Conservation (phyloP, 2,888 invertebrate species). For the Heliothis peltigera region DNA sequence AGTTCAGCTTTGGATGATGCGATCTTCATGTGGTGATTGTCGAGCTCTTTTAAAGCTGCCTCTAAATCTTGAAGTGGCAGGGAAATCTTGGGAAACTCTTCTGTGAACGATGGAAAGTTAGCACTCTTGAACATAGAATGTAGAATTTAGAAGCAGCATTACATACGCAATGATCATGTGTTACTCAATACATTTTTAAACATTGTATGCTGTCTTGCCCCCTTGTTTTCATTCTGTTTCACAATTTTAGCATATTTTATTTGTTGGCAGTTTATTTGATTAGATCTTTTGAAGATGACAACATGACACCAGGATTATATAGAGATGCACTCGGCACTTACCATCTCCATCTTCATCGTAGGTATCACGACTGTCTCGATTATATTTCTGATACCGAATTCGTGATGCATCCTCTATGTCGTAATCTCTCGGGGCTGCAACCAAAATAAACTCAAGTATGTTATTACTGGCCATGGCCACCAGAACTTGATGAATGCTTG, state of each 20-base stretch:
- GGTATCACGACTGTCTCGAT: slow-evolving; percentile 60
- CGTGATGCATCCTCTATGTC: slow-evolving; percentile 74
- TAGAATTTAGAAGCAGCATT: too few relatives aligned
- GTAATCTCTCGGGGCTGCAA: slow-evolving; percentile 71
- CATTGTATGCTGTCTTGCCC: too few relatives aligned
- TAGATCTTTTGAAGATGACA: too few relatives aligned
- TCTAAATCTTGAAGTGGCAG: slow-evolving; percentile 85
- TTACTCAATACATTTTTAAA: too few relatives aligned
- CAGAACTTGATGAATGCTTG: neutral
- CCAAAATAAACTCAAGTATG: neutral
- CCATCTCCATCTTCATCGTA: slow-evolving; percentile 76
- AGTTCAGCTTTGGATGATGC: slow-evolving; percentile 71
- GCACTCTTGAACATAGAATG: too few relatives aligned
- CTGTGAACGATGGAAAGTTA: slow-evolving; percentile 62
- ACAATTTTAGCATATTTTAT: too few relatives aligned
- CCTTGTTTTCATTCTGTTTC: too few relatives aligned
- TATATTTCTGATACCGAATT: slow-evolving; percentile 68
- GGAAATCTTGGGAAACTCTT: slow-evolving; percentile 84
- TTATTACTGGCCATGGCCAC: neutral
- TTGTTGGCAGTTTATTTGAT: too few relatives aligned
- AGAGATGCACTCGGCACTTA: slow-evolving; percentile 35
- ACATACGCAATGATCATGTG: too few relatives aligned
- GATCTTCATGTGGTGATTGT: slow-evolving; percentile 79
- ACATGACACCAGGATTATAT: neutral
- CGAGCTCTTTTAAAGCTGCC: slow-evolving; percentile 82